Percentiles rank a stretch among this genome's conserved stretches.
These are phyloP conservation scores for Chloebia gouldiae DNA, from an alignment of 2,113 vertebrate genomes.

Conservation along the genomic window DNA sequence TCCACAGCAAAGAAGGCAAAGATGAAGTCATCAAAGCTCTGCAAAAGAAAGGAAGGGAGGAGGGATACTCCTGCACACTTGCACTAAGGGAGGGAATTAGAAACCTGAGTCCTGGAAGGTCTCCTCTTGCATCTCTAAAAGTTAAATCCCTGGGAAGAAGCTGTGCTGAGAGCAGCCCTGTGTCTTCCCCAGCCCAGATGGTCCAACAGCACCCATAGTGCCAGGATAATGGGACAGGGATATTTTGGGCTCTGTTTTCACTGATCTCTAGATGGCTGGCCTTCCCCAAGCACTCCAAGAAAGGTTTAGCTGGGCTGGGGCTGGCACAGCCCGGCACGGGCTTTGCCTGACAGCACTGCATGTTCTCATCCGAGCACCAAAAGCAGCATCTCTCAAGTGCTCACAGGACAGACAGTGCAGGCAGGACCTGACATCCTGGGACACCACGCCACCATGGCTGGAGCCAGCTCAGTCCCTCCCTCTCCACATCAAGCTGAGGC, in stretches of 20 bases:
- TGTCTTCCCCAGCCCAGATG: not conserved
- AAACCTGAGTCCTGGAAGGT: not conserved
- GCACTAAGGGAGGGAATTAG: accelerated
- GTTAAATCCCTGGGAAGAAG: not conserved
- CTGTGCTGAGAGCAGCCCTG: not conserved
- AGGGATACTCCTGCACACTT: not conserved
- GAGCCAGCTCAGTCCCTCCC: not conserved
- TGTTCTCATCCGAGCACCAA: accelerated
- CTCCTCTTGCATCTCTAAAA: not conserved
- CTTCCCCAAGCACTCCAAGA: not conserved
- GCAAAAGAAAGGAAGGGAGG: slow-evolving; percentile 22
- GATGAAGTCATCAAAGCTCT: slow-evolving; percentile 99
- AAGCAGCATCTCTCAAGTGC: not conserved
- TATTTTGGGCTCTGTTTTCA: not conserved
- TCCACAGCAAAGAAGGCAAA: slow-evolving; percentile 99
- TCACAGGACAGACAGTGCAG: not conserved
- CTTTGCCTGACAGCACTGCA: accelerated
- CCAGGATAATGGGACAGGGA: not conserved
- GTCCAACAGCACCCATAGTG: not conserved
- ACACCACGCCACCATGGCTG: accelerated
- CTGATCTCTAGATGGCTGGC: not conserved
- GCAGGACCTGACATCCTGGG: not conserved
- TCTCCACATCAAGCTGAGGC: accelerated
- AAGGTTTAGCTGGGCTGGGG: not conserved
- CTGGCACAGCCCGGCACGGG: not conserved